phyloP scores from a whole-genome alignment of 2,113 vertebrate species.

The Sebastes fasciatus region DNA sequence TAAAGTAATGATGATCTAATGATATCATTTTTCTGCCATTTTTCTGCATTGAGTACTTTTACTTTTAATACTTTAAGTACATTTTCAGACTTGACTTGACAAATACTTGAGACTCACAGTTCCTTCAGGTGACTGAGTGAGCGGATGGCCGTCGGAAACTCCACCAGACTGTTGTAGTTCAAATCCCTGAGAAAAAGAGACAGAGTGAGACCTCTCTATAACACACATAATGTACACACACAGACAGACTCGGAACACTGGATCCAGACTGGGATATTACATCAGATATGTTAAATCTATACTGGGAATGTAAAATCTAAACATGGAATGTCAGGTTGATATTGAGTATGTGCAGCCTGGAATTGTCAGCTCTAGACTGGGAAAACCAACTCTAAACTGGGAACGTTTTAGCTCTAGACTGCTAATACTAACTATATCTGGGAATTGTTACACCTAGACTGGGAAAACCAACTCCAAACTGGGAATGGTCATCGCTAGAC shows the following conservation, averaged over 20 bases:
- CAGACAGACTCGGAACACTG: not conserved
- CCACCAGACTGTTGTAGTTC: slow-evolving; percentile 79
- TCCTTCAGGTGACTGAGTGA: slow-evolving; percentile 92
- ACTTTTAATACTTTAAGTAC: no score
- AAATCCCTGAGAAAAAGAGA: slow-evolving; percentile 69
- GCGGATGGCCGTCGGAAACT: slow-evolving; percentile 87
- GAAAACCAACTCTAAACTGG: not conserved
- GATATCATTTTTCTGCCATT: no score
- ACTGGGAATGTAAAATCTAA: not conserved
- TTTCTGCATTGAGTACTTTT: no score
- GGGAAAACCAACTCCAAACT: not conserved
- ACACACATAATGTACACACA: not conserved
- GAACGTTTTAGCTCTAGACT: not conserved
- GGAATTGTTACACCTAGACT: not conserved
- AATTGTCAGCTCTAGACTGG: not conserved
- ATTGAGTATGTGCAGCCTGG: not conserved
- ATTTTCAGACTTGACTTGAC: no score
- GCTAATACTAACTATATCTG: not conserved
- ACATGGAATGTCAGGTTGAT: no score
- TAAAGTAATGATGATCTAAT: no score
- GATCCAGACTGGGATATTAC: not conserved
- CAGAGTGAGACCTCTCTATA: not conserved
- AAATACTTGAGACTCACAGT: slow-evolving; percentile 83
- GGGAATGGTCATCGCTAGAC: not conserved
- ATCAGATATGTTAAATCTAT: not conserved